Evolutionary conservation across 2,888 invertebrate genomes (phyloP).

Genomic region (Eueremaeus valkanovi): DNA sequence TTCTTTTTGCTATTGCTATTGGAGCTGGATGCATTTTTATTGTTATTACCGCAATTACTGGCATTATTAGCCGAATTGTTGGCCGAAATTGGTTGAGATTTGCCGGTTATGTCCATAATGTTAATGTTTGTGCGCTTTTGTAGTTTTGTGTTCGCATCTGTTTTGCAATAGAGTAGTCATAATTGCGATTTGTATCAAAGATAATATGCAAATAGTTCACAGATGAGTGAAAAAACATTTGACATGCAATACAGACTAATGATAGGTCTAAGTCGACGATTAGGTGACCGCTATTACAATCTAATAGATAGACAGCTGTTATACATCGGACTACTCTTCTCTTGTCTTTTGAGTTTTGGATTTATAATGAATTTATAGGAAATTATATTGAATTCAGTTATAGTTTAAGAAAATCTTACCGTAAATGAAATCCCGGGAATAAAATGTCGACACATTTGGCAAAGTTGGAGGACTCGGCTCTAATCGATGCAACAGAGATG

Average conservation of each 20-base stretch:
- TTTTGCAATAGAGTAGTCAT: neutral
- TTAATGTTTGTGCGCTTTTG: slow-evolving; percentile 25
- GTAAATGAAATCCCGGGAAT: slow-evolving; percentile 32
- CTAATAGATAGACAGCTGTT: slow-evolving; percentile 9
- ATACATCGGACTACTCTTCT: neutral
- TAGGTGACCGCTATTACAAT: neutral
- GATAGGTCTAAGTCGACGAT: neutral
- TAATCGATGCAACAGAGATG: slow-evolving; percentile 28
- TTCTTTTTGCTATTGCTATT: slow-evolving; percentile 12
- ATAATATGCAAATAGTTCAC: neutral
- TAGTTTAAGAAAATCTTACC: neutral
- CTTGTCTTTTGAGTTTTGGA: neutral
- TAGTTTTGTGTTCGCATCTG: slow-evolving; percentile 24
- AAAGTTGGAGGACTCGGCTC: slow-evolving; percentile 28
- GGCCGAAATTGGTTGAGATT: slow-evolving; percentile 17
- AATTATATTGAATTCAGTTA: neutral
- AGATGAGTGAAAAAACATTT: neutral
- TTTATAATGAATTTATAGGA: neutral
- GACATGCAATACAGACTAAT: slow-evolving; percentile 6
- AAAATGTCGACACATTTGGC: slow-evolving; percentile 20
- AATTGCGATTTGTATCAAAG: too few relatives aligned
- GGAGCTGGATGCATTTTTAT: neutral
- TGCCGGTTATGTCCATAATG: slow-evolving; percentile 5
- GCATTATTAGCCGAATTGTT: neutral
- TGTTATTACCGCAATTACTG: neutral